Evolutionary conservation across 2,888 invertebrate species (phyloP), one percentile per base, ranked within the genome.

Genomic region (Cantharis nigra): DNA sequence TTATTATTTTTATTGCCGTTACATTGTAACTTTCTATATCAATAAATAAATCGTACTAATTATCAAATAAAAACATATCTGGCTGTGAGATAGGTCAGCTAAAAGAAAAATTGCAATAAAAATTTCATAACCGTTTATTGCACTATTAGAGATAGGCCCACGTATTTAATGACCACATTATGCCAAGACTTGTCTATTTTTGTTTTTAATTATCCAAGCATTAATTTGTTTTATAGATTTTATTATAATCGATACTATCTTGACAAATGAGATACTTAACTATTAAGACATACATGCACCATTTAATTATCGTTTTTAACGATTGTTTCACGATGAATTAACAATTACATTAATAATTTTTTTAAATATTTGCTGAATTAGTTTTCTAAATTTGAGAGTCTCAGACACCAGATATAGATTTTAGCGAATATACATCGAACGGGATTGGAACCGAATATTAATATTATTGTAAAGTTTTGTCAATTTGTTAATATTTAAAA

Each of bases 251-350:
- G 76, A 76, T 76, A 23, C 33, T 72, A 76, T 76, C 76, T 72
- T 70, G 72, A 72, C 76, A 76, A 72, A 76, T 76, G 63, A 70
- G 63, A 76, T 69, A 69, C 65, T 75, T n/a, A 74, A 33, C 71
- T 65, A 75, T 63, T 23, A 67, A 65, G 65, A 33, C 63, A 70
- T 14, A 65, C 33, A 71, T 70, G 33, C 63, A 74, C 16, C 11
- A 64, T 64, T 64, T 20, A 16, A 64, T 64, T 20, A 64, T 64
- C 18, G 4, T 64, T 20, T 16, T 64, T 16, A 63, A 20, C 64
- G 18, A 20, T 64, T 64, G 64, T 64, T 20, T 64, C 16, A 64
- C 11, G 10, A 13, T 23, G 26, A 20, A 67, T 49, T 49, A 49
- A n/a, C 49, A 49, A 49, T 49, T 49, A n/a, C n/a, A 49, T 49